Base-by-base conservation (phyloP, 2,113 vertebrate species). In the Pyxicephalus adspersus region DNA sequence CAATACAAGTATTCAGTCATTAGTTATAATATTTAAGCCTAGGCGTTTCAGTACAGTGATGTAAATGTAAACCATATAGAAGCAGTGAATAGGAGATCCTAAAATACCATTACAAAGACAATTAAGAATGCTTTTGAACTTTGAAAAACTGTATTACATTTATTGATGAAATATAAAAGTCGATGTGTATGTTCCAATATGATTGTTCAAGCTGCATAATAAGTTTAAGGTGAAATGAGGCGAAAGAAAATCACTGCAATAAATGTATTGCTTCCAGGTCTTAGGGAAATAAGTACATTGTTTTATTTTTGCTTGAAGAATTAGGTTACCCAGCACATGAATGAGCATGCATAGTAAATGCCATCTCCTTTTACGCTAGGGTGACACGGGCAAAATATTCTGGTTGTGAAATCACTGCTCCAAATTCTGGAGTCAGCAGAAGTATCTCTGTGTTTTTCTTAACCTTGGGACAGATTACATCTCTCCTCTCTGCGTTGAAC, bases 401-500 rank as follows among this genome's bases (percentile, higher is more conserved):
- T 57, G 17, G 15, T 55, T 68, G 51, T 78, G 22, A 54, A 67
- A 67, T 26, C 28, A 22, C 19, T 38, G 45, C n/a, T 65, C 28
- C 61, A 68, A 17, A 77, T 54, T 65, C 50, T 55, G 26, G 61
- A 77, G 76, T 77, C 61, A 77, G 76, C 76, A 77, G 76, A 77
- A 77, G 76, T 55, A 77, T 77, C 76, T 65, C 31, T 68, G 52
- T 78, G 76, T 78, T 78, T 78, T 78, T 67, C 76, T 78, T 78
- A 78, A 78, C 76, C 76, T 78, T 80, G 77, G 77, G 77, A 80
- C 77, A 80, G 57, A 80, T 80, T 80, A 80, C 71, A 71, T 80
- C 55, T 71, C 55, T 80, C 38, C 22, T 52, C 77, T 71, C 66
- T 34, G 23, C 29, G 66, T 55, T 67, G 66, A 68, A 80, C 11